These are phyloP conservation scores for Orgyia antiqua DNA, from an alignment of 2,888 invertebrate genomes.

Conservation along the genomic window DNA sequence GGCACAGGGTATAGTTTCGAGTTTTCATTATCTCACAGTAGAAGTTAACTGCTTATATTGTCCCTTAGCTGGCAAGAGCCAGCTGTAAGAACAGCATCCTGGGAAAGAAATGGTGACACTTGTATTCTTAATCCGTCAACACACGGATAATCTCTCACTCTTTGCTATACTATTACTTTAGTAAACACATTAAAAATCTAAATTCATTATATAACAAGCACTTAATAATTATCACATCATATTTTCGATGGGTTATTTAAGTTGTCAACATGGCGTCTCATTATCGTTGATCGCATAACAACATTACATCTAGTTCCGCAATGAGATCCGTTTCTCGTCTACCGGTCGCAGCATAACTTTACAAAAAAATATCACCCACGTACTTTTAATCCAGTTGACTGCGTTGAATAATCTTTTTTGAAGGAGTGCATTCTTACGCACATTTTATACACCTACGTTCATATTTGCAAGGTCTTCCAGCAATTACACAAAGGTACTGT, in stretches of 20 bases:
- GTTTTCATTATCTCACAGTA: no score
- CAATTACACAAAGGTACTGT: conserved; percentile 29
- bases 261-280: conserved; percentile 23
- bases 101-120: no score
- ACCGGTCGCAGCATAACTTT: conserved; percentile 14
- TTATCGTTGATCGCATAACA: conserved; percentile 25
- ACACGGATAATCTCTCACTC: no score
- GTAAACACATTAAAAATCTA: conserved; percentile 11
- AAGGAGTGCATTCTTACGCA: conserved; percentile 29
- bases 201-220: conserved; percentile 18
- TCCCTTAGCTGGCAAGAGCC: no score
- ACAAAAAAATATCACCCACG: conserved; percentile 26
- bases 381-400: conserved; percentile 29
- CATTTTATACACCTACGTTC: conserved; percentile 31
- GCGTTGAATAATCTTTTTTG: no score
- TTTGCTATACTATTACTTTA: no score
- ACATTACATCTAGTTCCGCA: conserved; percentile 32
- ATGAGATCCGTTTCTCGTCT: conserved; percentile 27
- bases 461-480: conserved; percentile 34
- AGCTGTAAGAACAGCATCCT: no score
- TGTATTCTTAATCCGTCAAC: no score
- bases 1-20: no score
- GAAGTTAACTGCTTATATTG: no score
- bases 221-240: conserved; percentile 17
- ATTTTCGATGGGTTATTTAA: conserved; percentile 19